Evolutionary conservation across 1,140 invertebrate species (phyloP).

Genomic region (Bactericera cockerelli): DNA sequence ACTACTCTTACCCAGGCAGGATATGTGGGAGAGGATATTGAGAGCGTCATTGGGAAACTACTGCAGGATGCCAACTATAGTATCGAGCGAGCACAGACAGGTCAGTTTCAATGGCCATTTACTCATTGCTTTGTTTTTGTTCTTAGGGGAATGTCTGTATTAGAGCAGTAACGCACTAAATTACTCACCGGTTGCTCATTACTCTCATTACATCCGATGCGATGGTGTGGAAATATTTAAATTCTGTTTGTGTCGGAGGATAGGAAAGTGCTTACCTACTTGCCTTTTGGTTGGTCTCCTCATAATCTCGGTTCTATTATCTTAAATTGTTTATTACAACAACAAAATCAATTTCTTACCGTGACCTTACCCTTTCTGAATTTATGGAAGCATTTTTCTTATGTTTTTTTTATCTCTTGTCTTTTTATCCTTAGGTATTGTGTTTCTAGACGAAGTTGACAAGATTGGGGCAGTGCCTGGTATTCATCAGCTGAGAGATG

Average conservation of each 20-base stretch:
- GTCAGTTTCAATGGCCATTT: constrained; percentile 24
- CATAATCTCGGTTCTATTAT: background rate
- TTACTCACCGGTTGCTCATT: too few species aligned
- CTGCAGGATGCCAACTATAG: constrained; percentile 94
- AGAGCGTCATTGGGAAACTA: constrained; percentile 96
- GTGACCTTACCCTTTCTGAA: too few species aligned
- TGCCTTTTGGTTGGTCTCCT: too few species aligned
- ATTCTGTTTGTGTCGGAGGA: too few species aligned
- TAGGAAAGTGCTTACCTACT: too few species aligned
- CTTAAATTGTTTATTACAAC: too few species aligned
- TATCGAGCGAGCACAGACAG: constrained; percentile 90
- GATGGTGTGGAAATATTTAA: too few species aligned
- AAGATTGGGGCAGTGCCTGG: constrained; percentile 97
- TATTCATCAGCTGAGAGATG: constrained; percentile 90
- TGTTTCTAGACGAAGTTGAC: constrained; percentile 99
- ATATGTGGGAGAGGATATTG: constrained; percentile 99
- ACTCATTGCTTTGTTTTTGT: constrained; percentile 8
- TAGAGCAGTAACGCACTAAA: too few species aligned
- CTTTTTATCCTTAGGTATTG: constrained; percentile 52
- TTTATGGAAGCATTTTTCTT: too few species aligned
- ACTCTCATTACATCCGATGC: too few species aligned
- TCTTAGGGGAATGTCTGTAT: background rate
- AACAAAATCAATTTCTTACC: too few species aligned
- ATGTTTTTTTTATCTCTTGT: too few species aligned
- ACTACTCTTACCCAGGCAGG: constrained; percentile 98